Conservation (phyloP, 2,113 vertebrate species). For the Meleagris gallopavo region DNA sequence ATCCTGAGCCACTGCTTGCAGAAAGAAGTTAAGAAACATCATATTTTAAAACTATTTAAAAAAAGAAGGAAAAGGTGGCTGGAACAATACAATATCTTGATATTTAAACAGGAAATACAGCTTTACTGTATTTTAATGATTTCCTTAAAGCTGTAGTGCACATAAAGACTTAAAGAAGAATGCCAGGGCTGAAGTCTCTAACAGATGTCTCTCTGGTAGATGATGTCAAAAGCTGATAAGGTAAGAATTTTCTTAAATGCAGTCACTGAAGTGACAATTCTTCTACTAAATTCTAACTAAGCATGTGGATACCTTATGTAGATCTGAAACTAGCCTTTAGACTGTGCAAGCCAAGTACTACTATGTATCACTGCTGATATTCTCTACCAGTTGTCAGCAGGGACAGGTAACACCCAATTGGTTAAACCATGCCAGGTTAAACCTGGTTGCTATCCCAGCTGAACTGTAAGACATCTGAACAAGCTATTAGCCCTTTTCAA, state of each 20-base stretch:
- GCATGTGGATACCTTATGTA: background rate
- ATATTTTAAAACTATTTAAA: background rate
- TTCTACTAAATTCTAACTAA: background rate
- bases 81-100: background rate
- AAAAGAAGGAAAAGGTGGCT: background rate
- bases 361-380: background rate
- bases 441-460: background rate
- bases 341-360: background rate
- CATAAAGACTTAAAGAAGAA: background rate
- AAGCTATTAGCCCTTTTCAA: background rate
- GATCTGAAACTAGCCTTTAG: accelerated
- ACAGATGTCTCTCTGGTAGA: background rate
- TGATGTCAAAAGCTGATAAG: background rate
- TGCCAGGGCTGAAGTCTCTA: background rate
- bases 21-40: background rate
- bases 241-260: background rate
- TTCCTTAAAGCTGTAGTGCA: background rate
- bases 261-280: background rate
- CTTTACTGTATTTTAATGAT: background rate
- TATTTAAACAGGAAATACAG: background rate
- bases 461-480: background rate
- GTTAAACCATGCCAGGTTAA: background rate
- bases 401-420: accelerated
- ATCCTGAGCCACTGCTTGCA: background rate
- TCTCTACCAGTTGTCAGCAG: accelerated